Base-by-base conservation (phyloP, 2,888 invertebrate genomes). In the Thysanoteuthis rhombus region DNA sequence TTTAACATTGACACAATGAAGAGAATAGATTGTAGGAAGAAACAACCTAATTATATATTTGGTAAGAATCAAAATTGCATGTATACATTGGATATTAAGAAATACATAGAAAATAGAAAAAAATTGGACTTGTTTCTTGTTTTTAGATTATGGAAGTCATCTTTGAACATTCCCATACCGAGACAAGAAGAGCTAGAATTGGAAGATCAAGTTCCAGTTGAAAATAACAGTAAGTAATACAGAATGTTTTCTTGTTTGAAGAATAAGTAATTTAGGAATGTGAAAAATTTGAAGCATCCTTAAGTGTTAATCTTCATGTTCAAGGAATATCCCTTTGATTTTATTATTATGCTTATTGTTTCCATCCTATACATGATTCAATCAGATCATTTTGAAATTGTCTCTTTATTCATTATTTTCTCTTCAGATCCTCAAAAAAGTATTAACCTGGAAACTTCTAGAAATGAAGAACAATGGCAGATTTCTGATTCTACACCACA, bases 171-270 rank as follows among this genome's bases (percentile, higher is more conserved):
- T 93, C 96, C 96, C 2, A 95, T 96, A 36, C 97, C 96, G 3
- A 94, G 96, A 36, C 96, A 96, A 93, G 97, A 97, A 93, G 96
- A 97, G 93, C 95, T 97, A 4, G 95, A 96, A n/a, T 94, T 95
- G 93, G 96, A 96, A 92, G 96, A 96, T 75, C 95, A 95, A 25
- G 36, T 75, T 36, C n/a, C 16, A 12, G 36, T 75, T 16, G n/a
- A 75, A 75, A 75, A 75, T 75, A 75, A 75, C 19, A 75, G 75
- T 75, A 75, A 75, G 75, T 75, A 12, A 36, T 75, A 75, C 16
- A 75, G 19, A 16, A 75, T 75, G 75, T 75, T 32, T 75, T 58
- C 22, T 22, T 25, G 22, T 52, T 52, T 52, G 52, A 22, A 47
- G 2, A 52, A 52, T 22, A 25, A 6, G 2, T 52, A 52, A 28